A percentile compares a stretch with the other conserved stretches of the same genome.
phyloP scores from a whole-genome alignment of 2,888 invertebrate species.

The Eumerus sabulonum region DNA sequence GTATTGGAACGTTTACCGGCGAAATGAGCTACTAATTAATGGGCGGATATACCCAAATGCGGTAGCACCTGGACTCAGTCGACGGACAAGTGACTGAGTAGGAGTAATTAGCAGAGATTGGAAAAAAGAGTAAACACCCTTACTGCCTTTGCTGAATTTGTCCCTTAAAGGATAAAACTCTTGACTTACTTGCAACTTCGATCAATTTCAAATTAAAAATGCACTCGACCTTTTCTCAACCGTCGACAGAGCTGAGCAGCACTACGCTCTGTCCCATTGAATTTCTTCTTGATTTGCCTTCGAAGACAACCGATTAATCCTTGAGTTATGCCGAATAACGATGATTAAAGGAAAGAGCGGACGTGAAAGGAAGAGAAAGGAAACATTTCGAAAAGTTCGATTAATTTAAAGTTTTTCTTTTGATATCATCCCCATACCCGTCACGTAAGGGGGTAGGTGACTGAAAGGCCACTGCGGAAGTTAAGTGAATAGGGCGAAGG shows the following conservation, averaged over 20 bases:
- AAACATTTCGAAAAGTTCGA: conserved; percentile 46
- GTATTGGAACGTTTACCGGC: conserved; percentile 49
- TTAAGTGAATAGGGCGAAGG: neutral
- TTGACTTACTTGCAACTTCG: neutral
- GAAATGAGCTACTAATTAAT: conserved; percentile 38
- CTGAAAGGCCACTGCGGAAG: too few relatives aligned
- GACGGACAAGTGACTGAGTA: too few relatives aligned
- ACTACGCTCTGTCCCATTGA: neutral
- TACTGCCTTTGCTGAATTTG: too few relatives aligned
- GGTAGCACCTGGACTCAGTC: too few relatives aligned
- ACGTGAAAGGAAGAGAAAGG: conserved; percentile 1
- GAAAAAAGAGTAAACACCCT: too few relatives aligned
- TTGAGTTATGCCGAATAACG: conserved; percentile 51
- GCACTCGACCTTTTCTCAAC: conserved; percentile 43
- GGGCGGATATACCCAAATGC: conserved; percentile 33
- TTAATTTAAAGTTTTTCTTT: conserved; percentile 57
- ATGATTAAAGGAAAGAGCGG: conserved; percentile 6
- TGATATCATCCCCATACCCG: conserved; percentile 12
- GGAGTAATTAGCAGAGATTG: too few relatives aligned
- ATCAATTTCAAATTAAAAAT: conserved; percentile 37
- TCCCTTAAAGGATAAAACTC: neutral
- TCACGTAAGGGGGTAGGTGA: neutral
- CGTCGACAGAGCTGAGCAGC: neutral
- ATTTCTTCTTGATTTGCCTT: conserved; percentile 46
- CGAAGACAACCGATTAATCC: conserved; percentile 61